Percentiles rank a stretch among this genome's conserved stretches.
Evolutionary conservation across 2,888 invertebrate species (phyloP).

Genomic region (Campoletis raptor): DNA sequence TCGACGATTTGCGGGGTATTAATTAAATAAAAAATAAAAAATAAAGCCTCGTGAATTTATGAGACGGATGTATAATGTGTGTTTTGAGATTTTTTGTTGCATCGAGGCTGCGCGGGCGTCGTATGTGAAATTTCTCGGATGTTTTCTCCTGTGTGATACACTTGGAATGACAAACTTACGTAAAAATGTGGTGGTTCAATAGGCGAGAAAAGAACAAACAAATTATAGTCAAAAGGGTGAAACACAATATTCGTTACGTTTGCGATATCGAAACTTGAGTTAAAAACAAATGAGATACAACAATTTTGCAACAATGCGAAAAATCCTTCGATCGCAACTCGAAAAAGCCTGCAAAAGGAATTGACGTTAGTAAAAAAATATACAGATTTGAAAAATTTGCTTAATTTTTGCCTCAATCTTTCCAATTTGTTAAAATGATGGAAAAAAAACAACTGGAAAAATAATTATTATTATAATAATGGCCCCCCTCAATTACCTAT

Average conservation of each 20-base stretch:
- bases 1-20: constrained; percentile 39
- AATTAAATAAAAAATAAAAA: constrained; percentile 29
- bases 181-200: constrained; percentile 69
- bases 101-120: constrained; percentile 35
- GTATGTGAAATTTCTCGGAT: constrained; percentile 58
- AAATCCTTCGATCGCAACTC: neutral
- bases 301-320: neutral
- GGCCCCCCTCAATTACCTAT: constrained; percentile 51
- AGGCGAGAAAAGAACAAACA: constrained; percentile 45
- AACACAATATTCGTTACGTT: neutral
- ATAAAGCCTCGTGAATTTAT: constrained; percentile 46
- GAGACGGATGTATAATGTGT: constrained; percentile 36
- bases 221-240: neutral
- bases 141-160: constrained; percentile 37
- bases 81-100: constrained; percentile 65
- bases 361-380: neutral
- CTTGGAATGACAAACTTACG: constrained; percentile 69
- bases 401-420: neutral
- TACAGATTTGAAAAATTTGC: neutral
- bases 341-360: neutral
- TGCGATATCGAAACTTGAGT: neutral
- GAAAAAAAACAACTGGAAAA: neutral
- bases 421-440: neutral
- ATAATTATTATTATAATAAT: constrained; percentile 40
- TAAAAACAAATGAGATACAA: too few relatives aligned